Conservation (phyloP, 2,113 vertebrate genomes). For the Ceyx cyanopectus region DNA sequence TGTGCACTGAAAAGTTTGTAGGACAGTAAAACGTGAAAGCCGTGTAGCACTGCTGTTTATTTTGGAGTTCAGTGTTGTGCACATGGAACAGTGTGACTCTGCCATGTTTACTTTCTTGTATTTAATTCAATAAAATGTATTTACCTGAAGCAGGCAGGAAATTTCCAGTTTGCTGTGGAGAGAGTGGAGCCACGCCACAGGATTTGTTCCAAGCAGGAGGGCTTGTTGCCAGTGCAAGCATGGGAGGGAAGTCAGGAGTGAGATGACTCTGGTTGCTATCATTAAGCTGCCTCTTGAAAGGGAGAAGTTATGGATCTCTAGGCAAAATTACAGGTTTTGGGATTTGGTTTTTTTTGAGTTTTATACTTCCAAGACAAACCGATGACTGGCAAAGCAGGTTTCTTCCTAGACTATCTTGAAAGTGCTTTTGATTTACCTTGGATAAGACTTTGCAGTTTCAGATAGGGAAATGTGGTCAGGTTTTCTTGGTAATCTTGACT, state of each 20-base stretch:
- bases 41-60: slow-evolving; percentile 39
- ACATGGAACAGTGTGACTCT: not conserved
- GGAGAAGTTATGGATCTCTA: not conserved
- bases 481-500: not conserved
- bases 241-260: not conserved
- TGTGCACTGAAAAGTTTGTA: not conserved
- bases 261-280: not conserved
- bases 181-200: not conserved
- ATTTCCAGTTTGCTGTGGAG: slow-evolving; percentile 47
- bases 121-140: slow-evolving; percentile 38
- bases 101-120: slow-evolving; percentile 49
- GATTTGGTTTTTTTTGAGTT: not conserved
- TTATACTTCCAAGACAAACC: not conserved
- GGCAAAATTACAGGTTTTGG: not conserved
- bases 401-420: not conserved
- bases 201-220: not conserved
- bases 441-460: not conserved
- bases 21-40: not conserved
- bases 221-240: slow-evolving; percentile 14
- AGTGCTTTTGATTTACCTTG: not conserved
- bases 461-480: not conserved
- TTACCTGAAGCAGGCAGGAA: slow-evolving; percentile 2
- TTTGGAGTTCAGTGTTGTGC: slow-evolving; percentile 16
- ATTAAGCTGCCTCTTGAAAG: not conserved
- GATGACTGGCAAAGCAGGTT: not conserved